These are phyloP conservation scores for Harpegnathos saltator DNA, from an alignment of 1,140 invertebrate species.

Conservation along the genomic window DNA sequence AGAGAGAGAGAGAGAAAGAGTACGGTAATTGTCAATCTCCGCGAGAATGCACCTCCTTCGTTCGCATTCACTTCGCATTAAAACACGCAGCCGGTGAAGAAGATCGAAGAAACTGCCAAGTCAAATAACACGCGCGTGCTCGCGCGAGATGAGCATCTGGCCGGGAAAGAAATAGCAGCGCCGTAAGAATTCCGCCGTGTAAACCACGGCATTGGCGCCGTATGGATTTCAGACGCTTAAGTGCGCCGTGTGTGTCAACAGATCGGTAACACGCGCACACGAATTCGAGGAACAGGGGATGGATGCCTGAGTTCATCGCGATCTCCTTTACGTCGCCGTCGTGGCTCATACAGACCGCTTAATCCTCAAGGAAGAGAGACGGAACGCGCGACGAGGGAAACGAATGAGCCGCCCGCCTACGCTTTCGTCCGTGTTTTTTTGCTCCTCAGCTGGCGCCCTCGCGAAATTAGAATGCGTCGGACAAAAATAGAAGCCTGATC, in stretches of 20 bases:
- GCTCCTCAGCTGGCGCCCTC: conserved; percentile 35
- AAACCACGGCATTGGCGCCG: conserved; percentile 65
- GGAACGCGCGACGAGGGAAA: conserved; percentile 29
- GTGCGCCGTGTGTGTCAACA: conserved; percentile 61
- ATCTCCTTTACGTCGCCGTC: conserved; percentile 2
- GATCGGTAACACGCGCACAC: conserved; percentile 61
- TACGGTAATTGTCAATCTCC: too few species aligned
- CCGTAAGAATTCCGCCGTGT: conserved; percentile 63
- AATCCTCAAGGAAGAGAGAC: conserved; percentile 55
- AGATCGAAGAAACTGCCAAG: too few species aligned
- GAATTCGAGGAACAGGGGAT: conserved; percentile 63
- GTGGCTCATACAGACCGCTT: conserved; percentile 47
- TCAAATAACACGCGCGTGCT: background rate
- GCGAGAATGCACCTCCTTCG: too few species aligned
- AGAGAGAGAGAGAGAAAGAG: too few species aligned
- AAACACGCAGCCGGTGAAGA: too few species aligned
- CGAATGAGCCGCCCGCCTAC: conserved; percentile 57
- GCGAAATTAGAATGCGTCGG: conserved; percentile 63
- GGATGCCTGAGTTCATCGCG: conserved; percentile 31
- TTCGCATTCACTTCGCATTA: too few species aligned
- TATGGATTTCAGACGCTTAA: conserved; percentile 63
- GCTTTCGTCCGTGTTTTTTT: conserved; percentile 55
- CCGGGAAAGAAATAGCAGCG: conserved; percentile 47
- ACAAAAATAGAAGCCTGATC: conserved; percentile 64
- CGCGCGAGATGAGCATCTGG: background rate